Base-by-base conservation (phyloP, 2,797 vertebrate genomes). In the Emydoidea blandingii region DNA sequence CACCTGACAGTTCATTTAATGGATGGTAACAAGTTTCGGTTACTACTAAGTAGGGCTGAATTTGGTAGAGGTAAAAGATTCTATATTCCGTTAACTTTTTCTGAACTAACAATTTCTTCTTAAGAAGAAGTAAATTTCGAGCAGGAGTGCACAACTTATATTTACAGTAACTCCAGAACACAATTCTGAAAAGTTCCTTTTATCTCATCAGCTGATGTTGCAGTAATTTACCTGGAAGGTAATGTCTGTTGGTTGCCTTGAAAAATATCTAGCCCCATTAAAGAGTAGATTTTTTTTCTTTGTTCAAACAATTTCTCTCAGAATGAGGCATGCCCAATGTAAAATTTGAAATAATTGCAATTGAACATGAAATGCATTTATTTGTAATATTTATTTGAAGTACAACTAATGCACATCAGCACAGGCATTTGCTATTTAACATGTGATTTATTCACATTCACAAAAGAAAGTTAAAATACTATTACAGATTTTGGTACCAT, bases 301-400 rank as follows among this genome's bases (percentile, higher is more conserved):
- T 34, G 4, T 62, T 62, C 31, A 62, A 19, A n/a, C 62, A 68
- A 19, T 37, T n/a, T 96, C 79, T 50, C 5, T 25, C 4, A 27
- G 54, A 92, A 91, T 89, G 95, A 91, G 81, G 27, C 88, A 95
- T 86, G 23, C 23, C 41, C 25, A 76, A 47, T 76, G 87, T 59
- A 95, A 49, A 91, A 56, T 87, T 90, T 95, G 93, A 95, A 96
- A 95, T 90, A 96, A 82, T 65, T 93, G 90, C 81, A 91, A 34
- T 88, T 90, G 82, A 41, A 93, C 92, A 89, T 91, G n/a, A 88
- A 90, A 84, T 74, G 21, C 37, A 14, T 91, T 18, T 14, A 47
- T 92, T 96, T 92, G n/a, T 93, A 54, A 62, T 88, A 93, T 96
- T 97, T 96, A 91, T 65, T 91, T 92, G 82, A 84, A 56, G 25